Evolutionary conservation across 2,888 invertebrate species (phyloP).

Genomic region (Nymphalis c-album): DNA sequence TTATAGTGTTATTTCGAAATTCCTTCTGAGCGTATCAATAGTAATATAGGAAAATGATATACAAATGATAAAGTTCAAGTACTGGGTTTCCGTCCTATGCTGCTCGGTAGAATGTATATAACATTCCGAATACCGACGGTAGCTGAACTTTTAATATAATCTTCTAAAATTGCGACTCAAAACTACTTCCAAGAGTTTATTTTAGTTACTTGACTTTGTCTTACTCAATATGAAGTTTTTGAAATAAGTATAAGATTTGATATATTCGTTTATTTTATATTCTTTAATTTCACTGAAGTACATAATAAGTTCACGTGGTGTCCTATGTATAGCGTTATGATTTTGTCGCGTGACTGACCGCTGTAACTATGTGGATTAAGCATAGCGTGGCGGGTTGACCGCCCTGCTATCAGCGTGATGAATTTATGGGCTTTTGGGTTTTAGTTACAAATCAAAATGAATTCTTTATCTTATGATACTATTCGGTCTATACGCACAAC

Average conservation of each 20-base stretch:
- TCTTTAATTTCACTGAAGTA: too few species aligned
- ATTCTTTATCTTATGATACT: too few species aligned
- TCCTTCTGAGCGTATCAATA: too few species aligned
- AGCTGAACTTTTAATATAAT: neutral
- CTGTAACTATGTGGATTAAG: conserved; percentile 20
- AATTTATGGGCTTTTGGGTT: conserved; percentile 13
- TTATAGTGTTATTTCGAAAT: too few species aligned
- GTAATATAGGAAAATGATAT: too few species aligned
- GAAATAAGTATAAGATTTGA: too few species aligned
- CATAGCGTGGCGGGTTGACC: conserved; percentile 11
- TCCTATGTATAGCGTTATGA: neutral
- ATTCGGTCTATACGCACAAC: too few species aligned
- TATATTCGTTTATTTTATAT: too few species aligned
- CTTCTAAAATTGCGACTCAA: too few species aligned
- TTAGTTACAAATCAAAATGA: neutral
- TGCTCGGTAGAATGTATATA: neutral
- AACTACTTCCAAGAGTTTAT: too few species aligned
- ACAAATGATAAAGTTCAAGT: neutral
- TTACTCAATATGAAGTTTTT: too few species aligned
- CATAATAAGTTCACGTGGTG: neutral
- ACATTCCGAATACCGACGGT: neutral
- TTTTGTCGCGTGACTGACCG: conserved; percentile 22
- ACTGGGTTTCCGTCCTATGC: neutral
- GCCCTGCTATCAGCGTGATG: conserved; percentile 16
- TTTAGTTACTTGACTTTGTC: too few species aligned